Evolutionary conservation across 2,113 vertebrate genomes (phyloP).

Genomic region (Hydrolagus affinis): DNA sequence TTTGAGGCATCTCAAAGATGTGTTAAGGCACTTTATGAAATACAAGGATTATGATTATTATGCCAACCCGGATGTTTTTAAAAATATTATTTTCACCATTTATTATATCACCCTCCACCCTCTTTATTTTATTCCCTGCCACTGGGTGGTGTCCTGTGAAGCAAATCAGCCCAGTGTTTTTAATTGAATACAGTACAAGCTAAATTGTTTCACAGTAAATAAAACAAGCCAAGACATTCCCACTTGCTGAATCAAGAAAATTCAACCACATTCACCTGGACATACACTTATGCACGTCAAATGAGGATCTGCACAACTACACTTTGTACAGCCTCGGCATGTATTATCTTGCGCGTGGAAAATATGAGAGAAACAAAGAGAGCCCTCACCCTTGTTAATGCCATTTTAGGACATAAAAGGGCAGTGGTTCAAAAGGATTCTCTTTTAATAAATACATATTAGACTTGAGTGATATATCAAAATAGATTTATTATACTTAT

Average conservation of each 20-base stretch:
- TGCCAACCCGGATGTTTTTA: too few species aligned
- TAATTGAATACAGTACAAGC: neutral
- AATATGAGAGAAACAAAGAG: neutral
- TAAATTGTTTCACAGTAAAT: neutral
- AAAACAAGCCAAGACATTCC: neutral
- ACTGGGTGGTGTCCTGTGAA: slow-evolving; percentile 3
- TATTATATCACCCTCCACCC: too few species aligned
- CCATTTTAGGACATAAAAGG: neutral
- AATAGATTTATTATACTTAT: too few species aligned
- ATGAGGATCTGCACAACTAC: too few species aligned
- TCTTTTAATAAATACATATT: neutral
- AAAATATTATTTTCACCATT: too few species aligned
- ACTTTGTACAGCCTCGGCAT: neutral
- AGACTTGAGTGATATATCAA: too few species aligned
- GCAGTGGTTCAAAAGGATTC: neutral
- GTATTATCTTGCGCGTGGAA: neutral
- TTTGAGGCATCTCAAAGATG: too few species aligned
- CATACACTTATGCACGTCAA: too few species aligned
- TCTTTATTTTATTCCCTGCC: neutral
- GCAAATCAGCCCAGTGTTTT: neutral
- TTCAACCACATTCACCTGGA: too few species aligned
- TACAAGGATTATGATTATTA: too few species aligned
- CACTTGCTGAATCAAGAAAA: too few species aligned
- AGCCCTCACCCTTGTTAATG: neutral
- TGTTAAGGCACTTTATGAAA: too few species aligned